Evolutionary conservation across 2,113 vertebrate species (phyloP).

Genomic region (Leiothrix lutea): DNA sequence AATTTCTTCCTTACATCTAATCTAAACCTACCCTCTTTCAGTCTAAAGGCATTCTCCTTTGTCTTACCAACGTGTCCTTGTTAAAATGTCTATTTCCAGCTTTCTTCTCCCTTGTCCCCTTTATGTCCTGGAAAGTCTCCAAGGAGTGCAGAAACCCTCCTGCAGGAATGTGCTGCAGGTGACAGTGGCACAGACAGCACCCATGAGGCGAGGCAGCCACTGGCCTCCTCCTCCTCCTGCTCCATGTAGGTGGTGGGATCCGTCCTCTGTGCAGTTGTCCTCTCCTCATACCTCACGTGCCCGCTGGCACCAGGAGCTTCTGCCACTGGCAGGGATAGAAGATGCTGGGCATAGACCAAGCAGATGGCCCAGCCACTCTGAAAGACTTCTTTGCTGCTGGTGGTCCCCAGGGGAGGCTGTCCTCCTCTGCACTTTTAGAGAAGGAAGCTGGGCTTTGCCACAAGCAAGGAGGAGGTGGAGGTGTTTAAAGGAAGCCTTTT

Average conservation of each 20-base stretch:
- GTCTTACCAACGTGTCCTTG: background rate
- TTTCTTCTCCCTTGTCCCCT: background rate
- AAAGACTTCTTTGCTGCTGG: background rate
- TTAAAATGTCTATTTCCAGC: background rate
- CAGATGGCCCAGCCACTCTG: background rate
- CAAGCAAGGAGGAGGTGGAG: background rate
- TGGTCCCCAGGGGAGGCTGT: background rate
- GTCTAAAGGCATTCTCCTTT: background rate
- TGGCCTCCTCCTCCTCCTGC: background rate
- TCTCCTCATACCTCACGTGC: background rate
- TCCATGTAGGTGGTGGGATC: background rate
- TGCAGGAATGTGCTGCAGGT: accelerated
- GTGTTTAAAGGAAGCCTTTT: conserved; percentile 17
- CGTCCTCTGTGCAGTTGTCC: background rate
- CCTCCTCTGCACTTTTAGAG: background rate
- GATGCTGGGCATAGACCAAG: background rate
- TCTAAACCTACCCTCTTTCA: background rate
- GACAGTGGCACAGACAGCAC: background rate
- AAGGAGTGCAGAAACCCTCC: background rate
- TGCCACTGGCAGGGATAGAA: background rate
- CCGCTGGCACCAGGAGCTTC: background rate
- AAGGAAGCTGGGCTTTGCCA: background rate
- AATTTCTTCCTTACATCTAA: background rate
- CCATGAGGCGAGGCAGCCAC: accelerated
- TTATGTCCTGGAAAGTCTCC: background rate